Evolutionary conservation across 2,113 vertebrate species (phyloP).

Genomic region (Amblyornis subalaris): DNA sequence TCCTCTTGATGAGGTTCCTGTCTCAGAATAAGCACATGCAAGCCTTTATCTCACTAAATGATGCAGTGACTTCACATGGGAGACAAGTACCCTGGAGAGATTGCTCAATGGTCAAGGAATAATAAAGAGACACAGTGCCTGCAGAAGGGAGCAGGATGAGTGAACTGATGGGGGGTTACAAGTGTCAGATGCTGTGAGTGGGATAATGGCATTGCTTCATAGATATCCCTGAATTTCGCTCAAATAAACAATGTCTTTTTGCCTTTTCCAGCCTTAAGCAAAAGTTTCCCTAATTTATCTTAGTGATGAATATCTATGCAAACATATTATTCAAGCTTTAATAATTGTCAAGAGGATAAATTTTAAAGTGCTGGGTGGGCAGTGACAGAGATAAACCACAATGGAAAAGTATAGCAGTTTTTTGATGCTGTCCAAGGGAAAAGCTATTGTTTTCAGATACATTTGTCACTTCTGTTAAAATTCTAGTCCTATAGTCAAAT

Average conservation of each 20-base stretch:
- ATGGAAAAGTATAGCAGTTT: neutral
- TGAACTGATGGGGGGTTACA: neutral
- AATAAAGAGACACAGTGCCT: neutral
- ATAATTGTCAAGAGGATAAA: neutral
- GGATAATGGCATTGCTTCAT: neutral
- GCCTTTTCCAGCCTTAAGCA: neutral
- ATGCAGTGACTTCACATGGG: neutral
- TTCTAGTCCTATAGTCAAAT: neutral
- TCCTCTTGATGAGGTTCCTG: neutral
- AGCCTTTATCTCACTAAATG: neutral
- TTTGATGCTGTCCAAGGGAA: neutral
- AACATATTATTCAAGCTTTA: neutral
- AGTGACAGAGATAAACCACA: neutral
- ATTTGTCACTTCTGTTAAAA: slow-evolving; percentile 2
- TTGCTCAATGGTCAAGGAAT: neutral
- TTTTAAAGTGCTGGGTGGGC: neutral
- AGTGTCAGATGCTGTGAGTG: neutral
- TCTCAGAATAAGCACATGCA: neutral
- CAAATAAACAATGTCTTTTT: neutral
- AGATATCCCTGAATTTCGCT: neutral
- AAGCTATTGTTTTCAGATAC: neutral
- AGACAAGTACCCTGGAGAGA: neutral
- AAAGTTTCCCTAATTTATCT: neutral
- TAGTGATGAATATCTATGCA: neutral
- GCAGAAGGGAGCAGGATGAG: neutral